Base-by-base conservation (phyloP, 2,113 vertebrate species). In the Bos javanicus region DNA sequence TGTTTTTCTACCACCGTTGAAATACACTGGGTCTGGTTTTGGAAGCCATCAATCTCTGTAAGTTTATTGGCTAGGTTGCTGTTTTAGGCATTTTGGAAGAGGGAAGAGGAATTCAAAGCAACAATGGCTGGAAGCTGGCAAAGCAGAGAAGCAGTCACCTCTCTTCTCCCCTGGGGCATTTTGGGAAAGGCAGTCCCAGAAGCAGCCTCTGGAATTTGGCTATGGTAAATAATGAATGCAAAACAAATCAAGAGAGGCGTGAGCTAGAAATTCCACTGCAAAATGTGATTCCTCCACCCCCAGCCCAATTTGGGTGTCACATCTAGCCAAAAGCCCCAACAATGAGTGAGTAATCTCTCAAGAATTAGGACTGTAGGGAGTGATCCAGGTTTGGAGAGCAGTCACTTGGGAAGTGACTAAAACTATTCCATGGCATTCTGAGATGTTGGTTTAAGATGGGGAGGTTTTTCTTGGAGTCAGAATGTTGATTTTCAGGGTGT, bases 361-460 rank as follows among this genome's bases (percentile, higher is more conserved):
- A 93, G 97, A 97, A 98, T 97, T 88, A 90, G 85, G 60, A 39
- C 90, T 97, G 89, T 52, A 96, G 95, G 98, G 97, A 97, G 98
- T 91, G 96, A 96, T 43, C 96, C 94, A 96, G 93, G 83, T 97
- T 96, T 97, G 94, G 96, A 95, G 39, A 95, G 6, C 74, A 54
- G 54, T 97, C 91, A 12, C 84, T 96, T 50, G n/a, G 64, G 64
- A 82, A 96, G 67, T 74, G 81, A 89, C 82, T 85, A 36, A 85
- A 95, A 97, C 67, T 67, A 50, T 97, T 95, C 91, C 83, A 71
- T 14, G 36, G 83, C 89, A 95, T 83, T 95, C 90, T 88, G 74
- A 95, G 91, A 83, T 57, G 76, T 90, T 59, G 54, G 46, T 50
- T 71, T 91, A 62, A 94, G 95, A 57, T 46, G 54, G n/a, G 36